phyloP scores from a whole-genome alignment of 92 coral and sea anemone genomes.

The Porites rus region DNA sequence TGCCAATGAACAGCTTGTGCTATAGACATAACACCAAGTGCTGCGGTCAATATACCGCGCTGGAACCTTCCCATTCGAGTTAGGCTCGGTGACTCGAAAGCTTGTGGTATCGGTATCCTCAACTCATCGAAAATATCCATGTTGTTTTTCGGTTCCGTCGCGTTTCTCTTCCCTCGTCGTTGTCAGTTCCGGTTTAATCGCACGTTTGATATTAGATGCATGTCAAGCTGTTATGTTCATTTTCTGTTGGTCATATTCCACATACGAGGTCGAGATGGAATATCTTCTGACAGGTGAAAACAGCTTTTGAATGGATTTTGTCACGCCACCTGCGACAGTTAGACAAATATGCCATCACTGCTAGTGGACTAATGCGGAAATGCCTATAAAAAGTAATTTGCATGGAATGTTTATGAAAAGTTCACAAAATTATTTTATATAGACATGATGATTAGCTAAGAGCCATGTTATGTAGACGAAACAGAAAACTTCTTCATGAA shows the following conservation, averaged over 20 bases:
- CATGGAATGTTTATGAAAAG: too few species aligned
- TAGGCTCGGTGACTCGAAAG: constrained; percentile 45
- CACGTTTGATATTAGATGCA: not conserved
- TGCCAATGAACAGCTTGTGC: constrained; percentile 46
- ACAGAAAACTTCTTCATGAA: not conserved
- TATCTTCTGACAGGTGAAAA: constrained; percentile 21
- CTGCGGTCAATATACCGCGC: constrained; percentile 37
- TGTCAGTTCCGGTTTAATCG: not conserved
- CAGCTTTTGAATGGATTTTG: not conserved
- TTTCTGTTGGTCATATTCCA: not conserved
- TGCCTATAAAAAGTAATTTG: too few species aligned
- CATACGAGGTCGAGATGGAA: not conserved
- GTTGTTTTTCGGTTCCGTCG: not conserved
- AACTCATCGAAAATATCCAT: constrained; percentile 42
- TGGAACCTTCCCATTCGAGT: constrained; percentile 47
- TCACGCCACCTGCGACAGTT: constrained; percentile 30
- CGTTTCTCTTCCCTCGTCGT: constrained; percentile 1
- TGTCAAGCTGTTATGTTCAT: not conserved
- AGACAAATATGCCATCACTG: not conserved
- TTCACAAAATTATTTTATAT: not conserved
- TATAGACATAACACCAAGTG: constrained; percentile 1
- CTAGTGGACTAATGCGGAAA: too few species aligned
- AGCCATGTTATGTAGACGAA: not conserved
- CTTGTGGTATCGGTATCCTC: constrained; percentile 31
- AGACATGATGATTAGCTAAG: not conserved